Base-by-base conservation (phyloP, 2,888 invertebrate species). In the Blera fallax region DNA sequence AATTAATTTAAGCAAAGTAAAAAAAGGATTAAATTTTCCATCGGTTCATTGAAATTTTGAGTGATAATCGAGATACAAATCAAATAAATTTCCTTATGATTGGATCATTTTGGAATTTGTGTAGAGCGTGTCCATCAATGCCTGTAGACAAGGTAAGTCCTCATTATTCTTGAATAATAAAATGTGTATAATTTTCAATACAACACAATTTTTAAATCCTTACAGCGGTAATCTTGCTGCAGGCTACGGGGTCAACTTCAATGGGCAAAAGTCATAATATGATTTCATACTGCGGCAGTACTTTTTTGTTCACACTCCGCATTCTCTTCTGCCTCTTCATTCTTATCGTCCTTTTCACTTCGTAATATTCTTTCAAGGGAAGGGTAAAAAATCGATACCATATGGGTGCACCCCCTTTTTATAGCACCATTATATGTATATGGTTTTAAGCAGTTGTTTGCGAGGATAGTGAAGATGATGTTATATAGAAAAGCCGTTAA, bases 71-170 rank as follows among this genome's bases (percentile, higher is more conserved):
- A 65, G 34, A 73, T 60, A 65, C 56, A 50, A 62, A 69, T 29
- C 29, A 65, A 89, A 89, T 90, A 91, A 89, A 89, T 88, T 90
- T 91, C 94, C 94, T 94, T 94, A 98, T 98, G 98, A 97, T 98
- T 95, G 97, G 97, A 94, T 97, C 97, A 94, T 97, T 98, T 94
- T 97, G 97, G 97, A 98, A 97, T 94, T 94, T 98, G 94, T 98
- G 98, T 94, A 96, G 97, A 94, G 97, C 97, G 94, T 98, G 98
- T 94, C 98, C 97, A 93, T 97, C 97, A 94, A 97, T 97, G 97
- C 97, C 97, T 93, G 96, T 97, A 93, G 98, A 97, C 94, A 97
- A 97, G 97, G 98, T 98, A 94, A 94, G 93, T 70, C 48, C 14
- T 43, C 4, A 6, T 50, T 21, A 29, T 16, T 67, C n/a, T 16